These are phyloP conservation scores for Scartelaos histophorus DNA, from an alignment of 2,113 vertebrate genomes.

Conservation along the genomic window DNA sequence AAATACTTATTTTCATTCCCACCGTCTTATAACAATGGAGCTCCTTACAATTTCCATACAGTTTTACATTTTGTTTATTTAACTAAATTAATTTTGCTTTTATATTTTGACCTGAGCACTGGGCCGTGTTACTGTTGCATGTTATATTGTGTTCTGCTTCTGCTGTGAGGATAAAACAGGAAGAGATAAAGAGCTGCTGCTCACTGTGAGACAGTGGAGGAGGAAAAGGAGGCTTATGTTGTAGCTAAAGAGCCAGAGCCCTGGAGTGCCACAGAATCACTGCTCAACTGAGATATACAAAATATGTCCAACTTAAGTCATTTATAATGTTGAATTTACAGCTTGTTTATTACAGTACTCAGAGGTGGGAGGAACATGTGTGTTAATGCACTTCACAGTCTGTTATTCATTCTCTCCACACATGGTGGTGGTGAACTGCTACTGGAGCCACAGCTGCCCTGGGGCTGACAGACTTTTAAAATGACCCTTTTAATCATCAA, in stretches of 20 bases:
- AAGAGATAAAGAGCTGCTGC: slow-evolving; percentile 75
- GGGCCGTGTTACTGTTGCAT: slow-evolving; percentile 11
- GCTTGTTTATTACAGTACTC: not conserved
- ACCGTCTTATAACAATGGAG: too few relatives aligned
- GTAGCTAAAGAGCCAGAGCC: slow-evolving; percentile 16
- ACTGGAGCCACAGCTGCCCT: too few relatives aligned
- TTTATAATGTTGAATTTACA: not conserved
- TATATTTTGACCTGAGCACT: too few relatives aligned
- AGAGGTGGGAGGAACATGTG: not conserved
- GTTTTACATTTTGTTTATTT: too few relatives aligned
- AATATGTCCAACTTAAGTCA: not conserved
- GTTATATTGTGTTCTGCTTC: slow-evolving; percentile 55
- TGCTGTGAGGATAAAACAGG: slow-evolving; percentile 68
- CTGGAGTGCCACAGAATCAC: slow-evolving; percentile 50
- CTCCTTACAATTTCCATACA: too few relatives aligned
- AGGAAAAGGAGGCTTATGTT: slow-evolving; percentile 61
- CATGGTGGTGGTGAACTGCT: too few relatives aligned
- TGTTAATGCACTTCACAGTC: too few relatives aligned
- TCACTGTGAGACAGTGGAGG: slow-evolving; percentile 66
- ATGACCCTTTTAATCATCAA: too few relatives aligned
- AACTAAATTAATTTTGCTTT: too few relatives aligned
- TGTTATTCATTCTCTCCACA: too few relatives aligned
- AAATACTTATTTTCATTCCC: too few relatives aligned
- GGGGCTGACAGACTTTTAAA: too few relatives aligned
- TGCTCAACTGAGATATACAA: slow-evolving; percentile 14